Evolutionary conservation across 1,140 invertebrate species (phyloP), one percentile per base, ranked within the genome.

Genomic region (Pseudomyrmex flavicornis): DNA sequence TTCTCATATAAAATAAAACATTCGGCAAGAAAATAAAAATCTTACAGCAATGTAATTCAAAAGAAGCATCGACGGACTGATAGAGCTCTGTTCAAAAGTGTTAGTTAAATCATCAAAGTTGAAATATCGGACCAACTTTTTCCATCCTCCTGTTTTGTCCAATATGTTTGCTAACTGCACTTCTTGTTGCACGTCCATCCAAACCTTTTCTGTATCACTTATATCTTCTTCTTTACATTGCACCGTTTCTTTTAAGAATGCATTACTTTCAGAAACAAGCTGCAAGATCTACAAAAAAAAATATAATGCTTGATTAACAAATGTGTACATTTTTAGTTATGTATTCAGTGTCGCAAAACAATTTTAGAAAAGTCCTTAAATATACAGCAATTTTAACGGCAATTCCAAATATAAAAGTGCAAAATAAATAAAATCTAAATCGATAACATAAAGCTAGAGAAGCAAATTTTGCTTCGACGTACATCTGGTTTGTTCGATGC

Each of bases 81-180:
- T 73, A 44, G 85, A 52, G 59, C 84, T 85, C 59, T 89, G 59
- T 74, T 82, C 66, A 82, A 89, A 50, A 58, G 89, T 46, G 84
- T 86, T 72, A 15, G 88, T 62, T 7, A 95, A 79, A 70, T 91
- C 93, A n/a, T 91, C 90, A 50, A 91, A 89, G 5, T 92, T 91
- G 5, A 92, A 90, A 74, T 90, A 80, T 22, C 92, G 87, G 0
- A 91, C 92, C 7, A 95, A 86, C 84, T 91, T 91, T 48, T 90
- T 84, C 94, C 94, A 95, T 0, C 89, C 92, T 68, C 87, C 68
- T 15, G 93, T 92, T 82, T 89, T 88, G 50, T 94, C 92, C 12
- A 94, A 70, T 66, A 94, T 88, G 0, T 9, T 10, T 0, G 88
- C 89, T 9, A 94, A 82, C 63, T 88, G 68, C 9, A 90, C 61